Conservation (phyloP, 2,888 invertebrate species). For the Tetrapedia diversipes region DNA sequence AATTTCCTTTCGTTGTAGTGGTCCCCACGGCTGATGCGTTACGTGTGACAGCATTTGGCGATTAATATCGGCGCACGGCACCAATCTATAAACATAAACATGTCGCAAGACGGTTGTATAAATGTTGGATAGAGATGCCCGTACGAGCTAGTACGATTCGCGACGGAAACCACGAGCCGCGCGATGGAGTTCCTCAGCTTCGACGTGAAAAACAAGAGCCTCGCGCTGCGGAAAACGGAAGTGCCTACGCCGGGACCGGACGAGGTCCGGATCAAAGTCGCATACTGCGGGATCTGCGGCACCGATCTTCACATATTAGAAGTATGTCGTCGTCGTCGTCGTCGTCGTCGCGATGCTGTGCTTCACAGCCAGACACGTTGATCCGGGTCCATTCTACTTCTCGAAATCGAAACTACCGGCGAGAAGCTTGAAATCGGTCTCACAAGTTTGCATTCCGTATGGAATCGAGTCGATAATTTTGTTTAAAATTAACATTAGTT, state of each 20-base stretch:
- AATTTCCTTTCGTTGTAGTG: not conserved
- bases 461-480: no score
- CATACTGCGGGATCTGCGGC: conserved; percentile 89
- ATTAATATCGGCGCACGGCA: conserved; percentile 54
- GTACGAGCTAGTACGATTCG: conserved; percentile 12
- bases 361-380: no score
- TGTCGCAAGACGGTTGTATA: conserved; percentile 43
- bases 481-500: no score
- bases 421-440: no score
- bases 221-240: conserved; percentile 67
- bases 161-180: not conserved
- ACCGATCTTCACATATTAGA: conserved; percentile 89
- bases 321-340: conserved; percentile 81
- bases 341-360: not conserved
- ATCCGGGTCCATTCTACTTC: no score
- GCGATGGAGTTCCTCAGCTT: conserved; percentile 79
- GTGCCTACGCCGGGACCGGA: conserved; percentile 76
- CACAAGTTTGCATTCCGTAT: no score
- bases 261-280: conserved; percentile 87
- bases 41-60: conserved; percentile 4
- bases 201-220: conserved; percentile 69
- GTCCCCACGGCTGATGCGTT: not conserved
- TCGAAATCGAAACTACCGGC: no score
- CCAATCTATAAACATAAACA: conserved; percentile 43
- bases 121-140: conserved; percentile 12